Base-by-base conservation (phyloP, 1,140 invertebrate species). In the Caenorhabditis latens region DNA sequence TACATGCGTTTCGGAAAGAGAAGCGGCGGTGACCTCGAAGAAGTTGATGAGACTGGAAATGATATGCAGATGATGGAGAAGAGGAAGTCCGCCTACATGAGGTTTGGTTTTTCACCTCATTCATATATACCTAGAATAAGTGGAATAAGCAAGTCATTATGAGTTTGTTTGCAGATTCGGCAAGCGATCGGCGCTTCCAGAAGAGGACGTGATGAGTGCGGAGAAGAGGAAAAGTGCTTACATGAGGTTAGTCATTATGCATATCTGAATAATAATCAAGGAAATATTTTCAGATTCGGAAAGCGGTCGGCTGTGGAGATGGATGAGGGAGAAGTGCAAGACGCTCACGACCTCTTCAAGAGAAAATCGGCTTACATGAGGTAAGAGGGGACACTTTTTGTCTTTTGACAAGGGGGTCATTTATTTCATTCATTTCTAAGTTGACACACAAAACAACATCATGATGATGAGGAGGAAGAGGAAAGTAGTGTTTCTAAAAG, bases 1-100 rank as follows among this genome's bases (percentile, higher is more conserved):
- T 89, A 83, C 71, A 89, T 89, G 88, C 87, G 88, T 58, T 89
- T 85, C 58, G 88, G 88, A 50, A 89, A 89, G 75, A 85, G 88
- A 84, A 84, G 58, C 24, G 32, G 55, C 24, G 71, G 53, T 79
- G 71, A 79, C 46, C 71, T 53, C 50, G 71, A 71, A 21, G n/a
- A 42, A 8, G 8, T 50, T 3, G 32, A 43, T n/a, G 83, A 55
- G 61, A 24, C 6, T 11, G 83, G 58, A 61, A 24, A 84, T 84
- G 55, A 46, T 46, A 58, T 84, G 24, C 53, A 84, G 2, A 84
- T 84, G 11, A 84, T 58, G 83, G 83, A 84, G 16, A 84, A 84
- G 83, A 84, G 83, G 61, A 84, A 84, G 83, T 84, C 83, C 55
- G 83, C 83, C 83, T 84, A 84, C 83, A 84, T 84, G 83, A 84